Conservation (phyloP, 2,888 invertebrate genomes). For the Ophonus ardosiacus region DNA sequence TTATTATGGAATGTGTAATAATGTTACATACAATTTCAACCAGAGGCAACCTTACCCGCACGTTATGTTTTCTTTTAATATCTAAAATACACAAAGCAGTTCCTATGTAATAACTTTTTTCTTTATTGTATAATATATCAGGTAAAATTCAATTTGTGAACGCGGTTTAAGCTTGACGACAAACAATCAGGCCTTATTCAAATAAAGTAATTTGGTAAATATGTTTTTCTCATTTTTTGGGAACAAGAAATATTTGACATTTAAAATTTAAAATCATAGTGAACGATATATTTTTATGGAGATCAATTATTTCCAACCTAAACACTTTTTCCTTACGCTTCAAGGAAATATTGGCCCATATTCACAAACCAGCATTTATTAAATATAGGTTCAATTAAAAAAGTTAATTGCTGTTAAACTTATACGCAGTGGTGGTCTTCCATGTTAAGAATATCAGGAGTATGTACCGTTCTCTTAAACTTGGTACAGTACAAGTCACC, state of each 20-base stretch:
- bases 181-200: neutral
- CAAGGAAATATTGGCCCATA: too few relatives aligned
- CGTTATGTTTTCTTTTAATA: conserved; percentile 27
- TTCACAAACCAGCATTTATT: too few relatives aligned
- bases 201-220: neutral
- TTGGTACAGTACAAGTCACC: too few relatives aligned
- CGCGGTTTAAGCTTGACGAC: neutral
- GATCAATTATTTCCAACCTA: too few relatives aligned
- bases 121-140: conserved; percentile 1
- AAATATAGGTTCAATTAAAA: too few relatives aligned
- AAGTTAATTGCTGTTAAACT: too few relatives aligned
- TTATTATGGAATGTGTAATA: conserved; percentile 18
- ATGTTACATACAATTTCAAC: neutral
- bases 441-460: too few relatives aligned
- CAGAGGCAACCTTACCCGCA: neutral
- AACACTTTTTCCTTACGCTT: too few relatives aligned
- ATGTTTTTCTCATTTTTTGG: neutral
- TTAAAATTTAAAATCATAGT: too few relatives aligned
- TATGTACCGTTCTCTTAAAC: neutral
- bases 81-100: conserved; percentile 16
- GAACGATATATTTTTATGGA: too few relatives aligned
- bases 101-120: neutral
- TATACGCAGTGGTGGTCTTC: too few relatives aligned
- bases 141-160: conserved; percentile 22
- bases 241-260: too few relatives aligned